Percentiles rank a stretch among this genome's conserved stretches.
Evolutionary conservation across 2,797 vertebrate species (phyloP).

Genomic region (Florisuga fusca): DNA sequence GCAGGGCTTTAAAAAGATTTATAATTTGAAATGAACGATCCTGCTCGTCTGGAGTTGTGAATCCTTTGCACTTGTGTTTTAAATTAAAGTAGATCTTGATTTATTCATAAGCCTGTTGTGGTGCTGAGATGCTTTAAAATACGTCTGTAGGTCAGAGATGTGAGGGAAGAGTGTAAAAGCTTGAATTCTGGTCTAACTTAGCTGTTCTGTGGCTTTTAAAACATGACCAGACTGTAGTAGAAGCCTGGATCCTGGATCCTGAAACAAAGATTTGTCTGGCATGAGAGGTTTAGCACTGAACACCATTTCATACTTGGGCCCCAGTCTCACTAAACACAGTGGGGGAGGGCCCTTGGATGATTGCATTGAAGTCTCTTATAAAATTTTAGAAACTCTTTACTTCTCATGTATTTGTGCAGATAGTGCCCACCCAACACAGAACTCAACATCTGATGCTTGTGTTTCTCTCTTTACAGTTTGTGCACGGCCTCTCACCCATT

Average conservation of each 20-base stretch:
- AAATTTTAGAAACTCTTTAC: background rate
- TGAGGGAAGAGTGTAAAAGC: background rate
- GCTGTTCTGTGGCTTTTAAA: background rate
- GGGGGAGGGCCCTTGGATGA: background rate
- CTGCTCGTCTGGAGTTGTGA: slow-evolving; percentile 77
- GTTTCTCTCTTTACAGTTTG: background rate
- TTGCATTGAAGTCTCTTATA: background rate
- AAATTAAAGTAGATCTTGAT: slow-evolving; percentile 83
- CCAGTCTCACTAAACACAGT: background rate
- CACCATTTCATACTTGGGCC: background rate
- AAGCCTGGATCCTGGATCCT: background rate
- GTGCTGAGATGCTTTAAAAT: slow-evolving; percentile 2
- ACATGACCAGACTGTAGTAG: background rate
- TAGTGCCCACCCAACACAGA: background rate
- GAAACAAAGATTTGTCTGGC: background rate
- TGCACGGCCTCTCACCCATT: background rate
- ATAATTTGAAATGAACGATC: slow-evolving; percentile 75
- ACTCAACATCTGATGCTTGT: background rate
- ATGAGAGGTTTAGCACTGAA: background rate
- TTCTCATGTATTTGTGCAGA: background rate
- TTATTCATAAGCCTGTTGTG: slow-evolving; percentile 48
- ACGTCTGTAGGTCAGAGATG: background rate
- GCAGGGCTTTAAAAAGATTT: slow-evolving; percentile 68
- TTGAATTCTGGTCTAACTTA: background rate
- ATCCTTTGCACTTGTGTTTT: slow-evolving; percentile 83